phyloP scores from a whole-genome alignment of 1,140 invertebrate genomes.

The Linepithema humile region DNA sequence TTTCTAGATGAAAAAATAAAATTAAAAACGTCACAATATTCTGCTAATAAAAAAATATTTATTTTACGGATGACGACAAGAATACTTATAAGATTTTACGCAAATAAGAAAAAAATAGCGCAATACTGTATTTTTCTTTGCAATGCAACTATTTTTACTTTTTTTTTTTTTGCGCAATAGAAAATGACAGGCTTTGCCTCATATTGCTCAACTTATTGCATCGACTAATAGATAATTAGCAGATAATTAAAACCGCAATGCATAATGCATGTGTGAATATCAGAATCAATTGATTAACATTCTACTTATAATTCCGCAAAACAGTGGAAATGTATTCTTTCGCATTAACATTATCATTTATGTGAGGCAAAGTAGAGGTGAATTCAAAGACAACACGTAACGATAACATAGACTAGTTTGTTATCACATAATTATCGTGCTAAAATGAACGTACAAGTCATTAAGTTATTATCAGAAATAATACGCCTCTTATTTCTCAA shows the following conservation, averaged over 20 bases:
- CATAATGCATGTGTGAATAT: not conserved
- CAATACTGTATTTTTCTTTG: not conserved
- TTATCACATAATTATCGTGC: constrained; percentile 31
- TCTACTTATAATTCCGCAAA: not conserved
- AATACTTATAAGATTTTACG: not conserved
- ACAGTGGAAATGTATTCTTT: not conserved
- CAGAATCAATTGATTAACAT: not conserved
- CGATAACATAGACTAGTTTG: not conserved
- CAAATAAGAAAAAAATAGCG: not conserved
- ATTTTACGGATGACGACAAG: not conserved
- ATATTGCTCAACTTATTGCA: not conserved
- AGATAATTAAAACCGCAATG: too few species aligned
- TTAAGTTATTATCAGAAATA: constrained; percentile 10
- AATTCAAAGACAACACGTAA: not conserved
- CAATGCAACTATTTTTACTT: not conserved
- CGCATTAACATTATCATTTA: not conserved
- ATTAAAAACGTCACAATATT: not conserved
- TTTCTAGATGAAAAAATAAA: not conserved
- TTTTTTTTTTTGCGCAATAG: not conserved
- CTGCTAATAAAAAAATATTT: not conserved
- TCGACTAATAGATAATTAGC: not conserved
- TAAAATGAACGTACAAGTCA: not conserved
- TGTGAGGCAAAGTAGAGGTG: not conserved
- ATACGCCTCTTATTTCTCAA: not conserved
- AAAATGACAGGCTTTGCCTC: too few species aligned